Conservation (phyloP, 2,113 vertebrate species). For the Nipponia nippon region DNA sequence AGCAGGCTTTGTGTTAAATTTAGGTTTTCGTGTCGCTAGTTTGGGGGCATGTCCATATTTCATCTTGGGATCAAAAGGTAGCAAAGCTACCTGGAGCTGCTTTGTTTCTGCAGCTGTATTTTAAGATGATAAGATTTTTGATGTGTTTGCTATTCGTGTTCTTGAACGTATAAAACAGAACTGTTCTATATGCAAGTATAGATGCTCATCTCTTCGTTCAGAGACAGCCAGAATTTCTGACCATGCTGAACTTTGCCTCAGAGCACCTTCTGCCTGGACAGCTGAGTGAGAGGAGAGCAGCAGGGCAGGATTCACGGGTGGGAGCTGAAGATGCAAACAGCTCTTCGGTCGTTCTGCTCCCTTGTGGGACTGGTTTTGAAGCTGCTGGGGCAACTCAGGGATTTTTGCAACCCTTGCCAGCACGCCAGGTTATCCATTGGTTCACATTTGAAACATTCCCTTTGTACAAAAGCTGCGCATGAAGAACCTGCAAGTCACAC, state of each 20-base stretch:
- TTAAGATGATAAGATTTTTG: not conserved
- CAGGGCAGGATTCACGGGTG: not conserved
- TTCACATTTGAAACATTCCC: not conserved
- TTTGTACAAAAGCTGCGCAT: not conserved
- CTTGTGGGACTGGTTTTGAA: not conserved
- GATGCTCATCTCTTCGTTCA: not conserved
- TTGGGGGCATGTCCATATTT: not conserved
- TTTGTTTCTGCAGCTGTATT: not conserved
- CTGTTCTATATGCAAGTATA: not conserved
- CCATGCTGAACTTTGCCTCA: not conserved
- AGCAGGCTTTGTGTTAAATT: not conserved
- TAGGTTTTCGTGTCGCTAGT: not conserved
- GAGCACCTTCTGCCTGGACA: not conserved
- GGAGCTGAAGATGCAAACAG: not conserved
- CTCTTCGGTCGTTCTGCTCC: not conserved
- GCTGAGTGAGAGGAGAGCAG: not conserved
- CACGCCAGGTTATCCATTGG: accelerated
- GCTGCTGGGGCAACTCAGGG: not conserved
- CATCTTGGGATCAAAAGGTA: not conserved
- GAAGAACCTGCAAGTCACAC: not conserved
- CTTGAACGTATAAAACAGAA: not conserved
- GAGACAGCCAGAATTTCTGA: not conserved
- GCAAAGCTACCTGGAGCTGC: not conserved
- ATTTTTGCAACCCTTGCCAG: not conserved
- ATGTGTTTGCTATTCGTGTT: not conserved